Base-by-base conservation (phyloP, 2,113 vertebrate species). In the Geothlypis trichas region DNA sequence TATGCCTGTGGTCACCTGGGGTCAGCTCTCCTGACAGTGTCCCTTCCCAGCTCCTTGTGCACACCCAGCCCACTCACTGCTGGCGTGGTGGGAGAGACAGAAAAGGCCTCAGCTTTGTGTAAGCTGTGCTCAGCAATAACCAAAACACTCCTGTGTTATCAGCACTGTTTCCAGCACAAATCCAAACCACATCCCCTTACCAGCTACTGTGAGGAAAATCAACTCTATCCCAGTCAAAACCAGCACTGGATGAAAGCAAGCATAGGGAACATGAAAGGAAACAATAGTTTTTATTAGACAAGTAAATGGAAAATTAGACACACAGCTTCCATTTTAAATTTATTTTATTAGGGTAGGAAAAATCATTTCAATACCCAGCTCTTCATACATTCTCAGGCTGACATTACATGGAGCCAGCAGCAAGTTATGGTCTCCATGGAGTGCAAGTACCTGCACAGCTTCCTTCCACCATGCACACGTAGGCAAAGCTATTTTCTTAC, bases 291-390 rank as follows among this genome's bases (percentile, higher is more conserved):
- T 87, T 89, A 85, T 59, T 39, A 67, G 51, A 39, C 21, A 88
- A 59, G 16, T 73, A 84, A 61, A 87, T 71, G 87, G 87, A 90
- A 93, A 94, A 91, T 75, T 19, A 69, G 41, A 80, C 51, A 80
- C n/a, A 26, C 4, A 31, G 28, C 24, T 86, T 85, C 61, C 47
- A 54, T 67, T 91, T 71, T 4, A 73, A 52, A 63, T 26, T 1
- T 26, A 73, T 59, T 90, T 85, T 91, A 73, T 57, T 66, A 37
- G n/a, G 16, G 22, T 26, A 77, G 72, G 75, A 83, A 95, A 93
- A 90, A 54, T 49, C 0, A 72, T 49, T 92, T 81, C 28, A 61
- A 63, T 54, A 69, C 6, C 14, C 69, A 89, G 8, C 3, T 68
- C 49, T 69, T 90, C 44, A 46, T 44, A 39, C 9, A 6, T 82